Evolutionary conservation across 2,888 invertebrate species (phyloP), one percentile per base, ranked within the genome.

Genomic region (Hemaris fuciformis): DNA sequence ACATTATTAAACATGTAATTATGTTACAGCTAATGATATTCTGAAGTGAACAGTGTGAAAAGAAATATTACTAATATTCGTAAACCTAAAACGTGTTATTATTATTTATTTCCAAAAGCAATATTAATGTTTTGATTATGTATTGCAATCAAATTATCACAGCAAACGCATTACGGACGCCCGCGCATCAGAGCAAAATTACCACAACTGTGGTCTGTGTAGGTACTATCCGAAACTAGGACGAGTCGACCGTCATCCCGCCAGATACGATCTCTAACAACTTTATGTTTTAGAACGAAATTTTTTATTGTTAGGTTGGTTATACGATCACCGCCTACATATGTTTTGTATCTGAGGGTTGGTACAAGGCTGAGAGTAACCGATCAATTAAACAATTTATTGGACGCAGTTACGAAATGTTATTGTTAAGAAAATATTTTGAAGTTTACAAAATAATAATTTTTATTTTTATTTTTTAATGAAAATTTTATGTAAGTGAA

Each of bases 201-300:
- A 64, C 56, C 63, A 60, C 62, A 48, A 61, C 56, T 61, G 63
- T 61, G 57, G 59, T 64, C 53, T 63, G 46, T 62, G 60, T 63
- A 64, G 63, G 61, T 61, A 58, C 59, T 59, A 31, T 53, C 67
- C 60, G 68, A 63, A 73, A 66, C 71, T 72, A 65, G 71, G 73
- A 63, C 70, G 48, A 38, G 27, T 42, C 41, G 57, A 41, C 62
- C 66, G 60, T 68, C 70, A 68, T 71, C 66, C 64, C 65, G 60
- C 58, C 60, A 59, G 60, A 63, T 64, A 56, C 62, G 57, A 63
- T 57, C 48, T 46, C 45, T 41, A 60, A 38, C 27, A 60, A 53
- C 25, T 60, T 53, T 46, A 62, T 59, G 57, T 53, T 62, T 60
- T 53, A 60, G 41, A 53, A 38, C 48, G 48, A 53, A 25, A 41